phyloP scores from a whole-genome alignment of 2,113 vertebrate species.

The Kryptolebias marmoratus region DNA sequence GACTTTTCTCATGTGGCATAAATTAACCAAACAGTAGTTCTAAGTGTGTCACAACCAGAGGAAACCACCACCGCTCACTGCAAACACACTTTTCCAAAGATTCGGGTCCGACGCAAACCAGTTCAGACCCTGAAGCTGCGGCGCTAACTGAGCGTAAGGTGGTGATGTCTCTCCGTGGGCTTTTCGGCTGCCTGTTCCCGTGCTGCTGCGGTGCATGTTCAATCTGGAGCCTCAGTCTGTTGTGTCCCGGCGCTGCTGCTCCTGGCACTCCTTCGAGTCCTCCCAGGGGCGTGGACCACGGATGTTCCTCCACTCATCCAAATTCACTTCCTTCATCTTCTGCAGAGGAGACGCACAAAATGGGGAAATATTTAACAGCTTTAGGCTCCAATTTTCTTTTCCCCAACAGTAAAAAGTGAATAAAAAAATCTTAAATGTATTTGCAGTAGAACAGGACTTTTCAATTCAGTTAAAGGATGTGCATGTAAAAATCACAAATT shows the following conservation, averaged over 20 bases:
- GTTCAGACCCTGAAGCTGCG: background rate
- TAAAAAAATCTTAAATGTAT: too few relatives aligned
- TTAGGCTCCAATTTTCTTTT: too few relatives aligned
- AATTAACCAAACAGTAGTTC: background rate
- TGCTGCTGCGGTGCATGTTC: background rate
- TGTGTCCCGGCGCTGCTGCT: constrained; percentile 73
- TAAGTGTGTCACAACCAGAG: background rate
- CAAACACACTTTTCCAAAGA: background rate
- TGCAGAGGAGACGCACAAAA: constrained; percentile 59
- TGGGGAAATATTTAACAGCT: background rate
- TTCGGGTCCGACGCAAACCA: constrained; percentile 1
- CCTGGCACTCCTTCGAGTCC: constrained; percentile 87
- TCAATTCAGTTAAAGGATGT: too few relatives aligned
- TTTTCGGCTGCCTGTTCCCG: background rate
- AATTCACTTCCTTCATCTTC: constrained; percentile 84
- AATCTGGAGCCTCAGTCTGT: constrained; percentile 15
- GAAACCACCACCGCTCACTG: background rate
- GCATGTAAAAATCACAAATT: too few relatives aligned
- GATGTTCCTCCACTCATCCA: constrained; percentile 94
- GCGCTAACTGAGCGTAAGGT: background rate
- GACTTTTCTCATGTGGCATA: constrained; percentile 6
- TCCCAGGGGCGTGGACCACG: constrained; percentile 94
- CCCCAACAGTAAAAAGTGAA: too few relatives aligned
- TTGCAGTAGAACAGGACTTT: too few relatives aligned
- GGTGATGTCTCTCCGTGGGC: too few relatives aligned